Base-by-base conservation (phyloP, 2,888 invertebrate species). In the Alloplasta piceator region DNA sequence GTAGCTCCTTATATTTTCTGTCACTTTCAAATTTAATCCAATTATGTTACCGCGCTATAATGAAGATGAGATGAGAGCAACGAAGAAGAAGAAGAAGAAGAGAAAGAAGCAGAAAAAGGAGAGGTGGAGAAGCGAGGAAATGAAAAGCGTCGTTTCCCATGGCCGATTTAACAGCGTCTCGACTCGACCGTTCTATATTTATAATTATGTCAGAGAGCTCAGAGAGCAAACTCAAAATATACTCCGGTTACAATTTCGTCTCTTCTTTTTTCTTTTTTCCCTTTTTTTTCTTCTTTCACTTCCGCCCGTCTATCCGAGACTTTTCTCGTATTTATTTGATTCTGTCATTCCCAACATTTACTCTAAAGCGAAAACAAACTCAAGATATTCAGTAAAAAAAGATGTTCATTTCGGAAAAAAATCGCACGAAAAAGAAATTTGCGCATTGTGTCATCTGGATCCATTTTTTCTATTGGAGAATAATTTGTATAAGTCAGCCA, bases 191-290 rank as follows among this genome's bases (percentile, higher is more conserved):
- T 86, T 86, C 88, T 89, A 89, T 88, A 90, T 89, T 89, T 90
- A 86, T 89, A 90, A 91, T 91, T 90, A 90, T 90, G 90, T 89
- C 89, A 90, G 90, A 90, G 86, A 84, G 84, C 86, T 71, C 41
- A 16, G 72, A 60, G 76, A 81, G 63, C 56, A 12, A 72, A 67
- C 78, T 72, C 77, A 76, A 80, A 80, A 78, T 77, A 84, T 80
- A 80, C 75, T 60, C 52, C 68, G 60, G 63, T 58, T 63, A 78
- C 68, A 67, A 58, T 64, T 63, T 58, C 26, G 55, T 72, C 50
- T 58, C 56, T 48, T 60, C 10, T n/a, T 67, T 5, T 52, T 6
- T 41, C 12, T 64, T 50, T 38, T 38, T 71, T 43, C 56, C 26
- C 26, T 3, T 73, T 14, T 26, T 70, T 38, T 71, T 68, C 50